phyloP scores from a whole-genome alignment of 2,888 invertebrate species.

The Microdon myrmicae region DNA sequence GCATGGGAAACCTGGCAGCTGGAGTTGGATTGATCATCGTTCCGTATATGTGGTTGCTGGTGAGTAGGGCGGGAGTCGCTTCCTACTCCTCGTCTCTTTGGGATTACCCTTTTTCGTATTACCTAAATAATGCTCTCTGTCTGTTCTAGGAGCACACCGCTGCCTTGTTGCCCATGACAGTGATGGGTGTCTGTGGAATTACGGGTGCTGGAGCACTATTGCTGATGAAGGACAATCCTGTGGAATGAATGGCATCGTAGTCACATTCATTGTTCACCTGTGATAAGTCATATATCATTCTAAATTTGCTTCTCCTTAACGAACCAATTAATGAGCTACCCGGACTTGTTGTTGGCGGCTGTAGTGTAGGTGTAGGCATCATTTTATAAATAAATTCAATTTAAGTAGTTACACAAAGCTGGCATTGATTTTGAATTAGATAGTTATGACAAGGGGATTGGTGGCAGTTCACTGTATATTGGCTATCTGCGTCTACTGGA shows the following conservation, averaged over 20 bases:
- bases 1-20: slow-evolving; percentile 79
- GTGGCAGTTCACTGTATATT: too few species aligned
- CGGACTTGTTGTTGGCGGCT: too few species aligned
- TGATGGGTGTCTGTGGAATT: slow-evolving; percentile 69
- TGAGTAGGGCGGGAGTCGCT: slow-evolving; percentile 67
- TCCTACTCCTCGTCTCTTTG: not conserved
- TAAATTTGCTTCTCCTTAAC: too few species aligned
- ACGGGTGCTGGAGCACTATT: slow-evolving; percentile 69
- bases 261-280: slow-evolving; percentile 43
- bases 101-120: slow-evolving; percentile 11
- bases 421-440: too few species aligned
- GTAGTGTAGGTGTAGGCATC: too few species aligned
- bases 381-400: too few species aligned
- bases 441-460: too few species aligned
- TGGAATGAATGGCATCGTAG: slow-evolving; percentile 51
- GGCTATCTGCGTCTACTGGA: too few species aligned
- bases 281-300: too few species aligned
- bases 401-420: too few species aligned
- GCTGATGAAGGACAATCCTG: slow-evolving; percentile 69
- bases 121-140: slow-evolving; percentile 18
- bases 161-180: slow-evolving; percentile 67
- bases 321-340: too few species aligned
- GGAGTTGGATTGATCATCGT: slow-evolving; percentile 81
- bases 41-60: slow-evolving; percentile 82
- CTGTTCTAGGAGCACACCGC: slow-evolving; percentile 66